Evolutionary conservation across 2,113 vertebrate genomes (phyloP).

Genomic region (Salvelinus alpinus): DNA sequence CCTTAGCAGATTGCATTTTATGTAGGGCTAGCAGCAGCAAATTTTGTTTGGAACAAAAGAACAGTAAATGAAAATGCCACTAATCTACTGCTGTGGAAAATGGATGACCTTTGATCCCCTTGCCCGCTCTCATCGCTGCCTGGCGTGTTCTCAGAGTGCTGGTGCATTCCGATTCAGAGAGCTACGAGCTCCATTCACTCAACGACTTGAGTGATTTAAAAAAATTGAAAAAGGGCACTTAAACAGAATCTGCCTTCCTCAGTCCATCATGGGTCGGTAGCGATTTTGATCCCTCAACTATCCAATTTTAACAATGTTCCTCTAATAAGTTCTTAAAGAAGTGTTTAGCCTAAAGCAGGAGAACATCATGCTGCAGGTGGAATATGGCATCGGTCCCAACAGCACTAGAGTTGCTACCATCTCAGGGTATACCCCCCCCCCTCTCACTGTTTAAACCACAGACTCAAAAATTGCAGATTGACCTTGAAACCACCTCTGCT

Average conservation of each 20-base stretch:
- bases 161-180: constrained; percentile 41
- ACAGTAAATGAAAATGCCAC: constrained; percentile 58
- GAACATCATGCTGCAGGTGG: constrained; percentile 26
- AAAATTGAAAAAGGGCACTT: constrained; percentile 49
- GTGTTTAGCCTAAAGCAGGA: constrained; percentile 17
- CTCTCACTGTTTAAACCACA: not conserved
- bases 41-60: constrained; percentile 58
- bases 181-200: constrained; percentile 3
- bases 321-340: constrained; percentile 49
- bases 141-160: constrained; percentile 27
- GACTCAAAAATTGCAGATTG: not conserved
- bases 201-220: constrained; percentile 49
- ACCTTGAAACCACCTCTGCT: not conserved
- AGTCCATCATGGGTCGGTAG: constrained; percentile 28
- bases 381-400: constrained; percentile 21
- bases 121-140: constrained; percentile 5
- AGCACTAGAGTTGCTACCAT: constrained; percentile 3
- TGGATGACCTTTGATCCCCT: constrained; percentile 58
- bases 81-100: constrained; percentile 43
- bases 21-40: constrained; percentile 48
- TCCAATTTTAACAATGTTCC: constrained; percentile 47
- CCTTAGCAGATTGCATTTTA: constrained; percentile 70
- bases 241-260: constrained; percentile 48
- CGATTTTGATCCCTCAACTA: constrained; percentile 48
- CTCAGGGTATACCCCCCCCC: not conserved